Conservation (phyloP, 2,888 invertebrate genomes). For the Leucania comma region DNA sequence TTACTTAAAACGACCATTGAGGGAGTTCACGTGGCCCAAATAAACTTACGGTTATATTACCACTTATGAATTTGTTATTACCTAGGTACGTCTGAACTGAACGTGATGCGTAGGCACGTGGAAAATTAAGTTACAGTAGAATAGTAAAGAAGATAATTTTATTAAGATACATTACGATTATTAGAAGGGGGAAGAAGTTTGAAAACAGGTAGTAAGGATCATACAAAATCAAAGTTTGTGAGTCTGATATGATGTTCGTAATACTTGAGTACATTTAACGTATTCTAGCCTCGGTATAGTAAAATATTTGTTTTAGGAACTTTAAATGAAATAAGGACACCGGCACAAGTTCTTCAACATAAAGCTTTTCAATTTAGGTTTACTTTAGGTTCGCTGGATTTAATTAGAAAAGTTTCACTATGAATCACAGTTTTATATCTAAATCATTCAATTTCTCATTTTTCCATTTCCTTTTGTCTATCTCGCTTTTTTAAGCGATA, state of each 20-base stretch:
- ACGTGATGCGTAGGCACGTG: slow-evolving; percentile 15
- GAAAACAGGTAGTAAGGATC: neutral
- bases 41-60: slow-evolving; percentile 48
- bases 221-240: neutral
- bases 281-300: slow-evolving; percentile 7
- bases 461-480: slow-evolving; percentile 3
- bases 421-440: slow-evolving; percentile 31
- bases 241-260: neutral
- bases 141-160: slow-evolving; percentile 3
- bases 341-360: slow-evolving; percentile 22
- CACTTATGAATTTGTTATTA: slow-evolving; percentile 57
- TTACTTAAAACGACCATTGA: slow-evolving; percentile 34
- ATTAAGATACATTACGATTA: neutral
- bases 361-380: slow-evolving; percentile 43
- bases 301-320: slow-evolving; percentile 16
- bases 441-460: slow-evolving; percentile 24
- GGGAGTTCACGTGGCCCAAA: slow-evolving; percentile 52
- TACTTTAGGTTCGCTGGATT: slow-evolving; percentile 24
- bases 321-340: slow-evolving; percentile 28
- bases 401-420: slow-evolving; percentile 53
- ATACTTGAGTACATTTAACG: neutral
- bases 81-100: slow-evolving; percentile 1
- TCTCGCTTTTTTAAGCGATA: slow-evolving; percentile 12
- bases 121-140: slow-evolving; percentile 7
- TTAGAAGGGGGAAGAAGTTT: no score